Percentiles rank a stretch among this genome's conserved stretches.
phyloP scores from a whole-genome alignment of 2,797 vertebrate species.

The Sciurus vulgaris region DNA sequence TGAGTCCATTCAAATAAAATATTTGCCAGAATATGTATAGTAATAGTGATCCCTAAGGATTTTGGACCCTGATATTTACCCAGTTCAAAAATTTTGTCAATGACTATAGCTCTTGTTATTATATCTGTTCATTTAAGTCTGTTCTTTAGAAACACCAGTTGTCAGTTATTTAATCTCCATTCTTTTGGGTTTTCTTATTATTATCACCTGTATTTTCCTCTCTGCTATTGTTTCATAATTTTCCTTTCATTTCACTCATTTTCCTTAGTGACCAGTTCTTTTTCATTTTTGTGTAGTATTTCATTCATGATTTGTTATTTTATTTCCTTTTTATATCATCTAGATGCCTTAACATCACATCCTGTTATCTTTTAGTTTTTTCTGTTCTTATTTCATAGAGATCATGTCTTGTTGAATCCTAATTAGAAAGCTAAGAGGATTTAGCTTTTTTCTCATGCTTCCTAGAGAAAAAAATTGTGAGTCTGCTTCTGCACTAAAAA shows the following conservation, averaged over 20 bases:
- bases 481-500: not conserved
- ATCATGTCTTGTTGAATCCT: not conserved
- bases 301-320: conserved; percentile 18
- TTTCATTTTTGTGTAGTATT: not conserved
- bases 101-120: not conserved
- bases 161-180: not conserved
- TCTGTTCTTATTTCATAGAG: conserved; percentile 37
- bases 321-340: not conserved
- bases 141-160: conserved; percentile 27
- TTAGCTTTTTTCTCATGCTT: not conserved
- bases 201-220: not conserved
- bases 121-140: not conserved
- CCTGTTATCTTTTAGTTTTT: conserved; percentile 24
- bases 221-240: conserved; percentile 5
- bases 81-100: not conserved
- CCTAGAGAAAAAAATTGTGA: not conserved
- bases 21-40: not conserved
- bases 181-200: not conserved
- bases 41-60: not conserved
- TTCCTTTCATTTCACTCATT: not conserved
- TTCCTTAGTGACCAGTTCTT: not conserved
- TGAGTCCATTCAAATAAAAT: conserved; percentile 31
- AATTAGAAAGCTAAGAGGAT: conserved; percentile 40
- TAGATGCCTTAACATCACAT: conserved; percentile 8
- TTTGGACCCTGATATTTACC: not conserved